phyloP scores from a whole-genome alignment of 2,888 invertebrate species.

The Conomelus anceps region DNA sequence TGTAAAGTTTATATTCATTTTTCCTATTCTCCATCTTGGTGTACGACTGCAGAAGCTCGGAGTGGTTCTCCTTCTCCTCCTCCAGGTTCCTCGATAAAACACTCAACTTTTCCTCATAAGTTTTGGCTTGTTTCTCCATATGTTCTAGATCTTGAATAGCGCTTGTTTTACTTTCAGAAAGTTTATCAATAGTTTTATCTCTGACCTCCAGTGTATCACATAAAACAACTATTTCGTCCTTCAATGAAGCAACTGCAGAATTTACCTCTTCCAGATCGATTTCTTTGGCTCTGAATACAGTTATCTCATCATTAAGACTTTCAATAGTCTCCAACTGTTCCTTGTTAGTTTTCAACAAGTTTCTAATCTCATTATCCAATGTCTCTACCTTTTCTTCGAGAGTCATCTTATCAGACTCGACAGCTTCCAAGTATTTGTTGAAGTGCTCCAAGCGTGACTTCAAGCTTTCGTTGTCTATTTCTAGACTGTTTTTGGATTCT shows the following conservation, averaged over 20 bases:
- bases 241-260: not conserved
- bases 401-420: not conserved
- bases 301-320: not conserved
- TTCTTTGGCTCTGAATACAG: not conserved
- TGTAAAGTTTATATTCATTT: constrained; percentile 30
- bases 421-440: not conserved
- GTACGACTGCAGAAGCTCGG: constrained; percentile 20
- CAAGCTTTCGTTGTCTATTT: not conserved
- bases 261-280: not conserved
- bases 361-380: not conserved
- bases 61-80: constrained; percentile 10
- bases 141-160: not conserved
- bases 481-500: not conserved
- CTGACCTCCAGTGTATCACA: not conserved
- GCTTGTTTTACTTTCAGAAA: not conserved
- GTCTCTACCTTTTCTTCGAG: not conserved
- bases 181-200: not conserved
- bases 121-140: not conserved
- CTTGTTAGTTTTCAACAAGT: not conserved
- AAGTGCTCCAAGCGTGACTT: not conserved
- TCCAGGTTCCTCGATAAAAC: constrained; percentile 13
- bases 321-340: not conserved
- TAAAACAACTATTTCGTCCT: not conserved
- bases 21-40: constrained; percentile 27
- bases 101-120: constrained; percentile 20